phyloP scores from a whole-genome alignment of 2,888 invertebrate species.

The Sisyra terminalis region DNA sequence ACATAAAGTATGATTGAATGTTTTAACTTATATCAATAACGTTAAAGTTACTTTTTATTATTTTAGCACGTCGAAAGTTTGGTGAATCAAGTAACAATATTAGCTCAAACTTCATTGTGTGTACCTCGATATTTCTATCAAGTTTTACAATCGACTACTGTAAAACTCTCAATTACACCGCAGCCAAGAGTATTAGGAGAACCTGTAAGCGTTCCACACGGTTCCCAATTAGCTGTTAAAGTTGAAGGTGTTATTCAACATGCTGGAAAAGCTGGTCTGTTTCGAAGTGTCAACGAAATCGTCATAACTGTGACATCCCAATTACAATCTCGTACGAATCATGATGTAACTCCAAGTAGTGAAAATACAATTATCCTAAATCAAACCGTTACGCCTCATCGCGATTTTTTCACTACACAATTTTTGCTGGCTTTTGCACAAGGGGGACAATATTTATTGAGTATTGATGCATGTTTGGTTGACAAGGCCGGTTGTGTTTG shows the following conservation, averaged over 20 bases:
- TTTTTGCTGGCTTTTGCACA: constrained; percentile 61
- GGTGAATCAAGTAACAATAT: constrained; percentile 40
- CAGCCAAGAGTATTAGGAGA: constrained; percentile 67
- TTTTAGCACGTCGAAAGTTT: constrained; percentile 36
- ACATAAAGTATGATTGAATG: constrained; percentile 22
- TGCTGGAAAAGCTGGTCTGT: constrained; percentile 46
- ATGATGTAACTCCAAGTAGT: not conserved
- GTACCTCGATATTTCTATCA: constrained; percentile 72
- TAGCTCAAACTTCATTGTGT: constrained; percentile 44
- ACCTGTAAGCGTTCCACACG: constrained; percentile 65
- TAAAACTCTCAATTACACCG: constrained; percentile 67
- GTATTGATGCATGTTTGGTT: constrained; percentile 70
- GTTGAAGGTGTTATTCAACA: constrained; percentile 85
- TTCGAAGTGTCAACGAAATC: constrained; percentile 52
- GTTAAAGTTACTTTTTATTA: no score
- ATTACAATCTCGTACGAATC: constrained; percentile 28
- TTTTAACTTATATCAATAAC: no score
- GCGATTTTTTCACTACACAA: constrained; percentile 88
- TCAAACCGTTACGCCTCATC: constrained; percentile 75
- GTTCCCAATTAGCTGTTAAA: constrained; percentile 77
- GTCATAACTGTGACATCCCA: constrained; percentile 52
- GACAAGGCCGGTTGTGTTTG: constrained; percentile 73
- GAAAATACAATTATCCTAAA: constrained; percentile 33
- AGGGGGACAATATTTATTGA: constrained; percentile 57
- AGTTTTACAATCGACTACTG: constrained; percentile 63